A percentile compares a stretch with the other conserved stretches of the same genome.
phyloP scores from a whole-genome alignment of 1,140 invertebrate species.

The Lepidurus apus region DNA sequence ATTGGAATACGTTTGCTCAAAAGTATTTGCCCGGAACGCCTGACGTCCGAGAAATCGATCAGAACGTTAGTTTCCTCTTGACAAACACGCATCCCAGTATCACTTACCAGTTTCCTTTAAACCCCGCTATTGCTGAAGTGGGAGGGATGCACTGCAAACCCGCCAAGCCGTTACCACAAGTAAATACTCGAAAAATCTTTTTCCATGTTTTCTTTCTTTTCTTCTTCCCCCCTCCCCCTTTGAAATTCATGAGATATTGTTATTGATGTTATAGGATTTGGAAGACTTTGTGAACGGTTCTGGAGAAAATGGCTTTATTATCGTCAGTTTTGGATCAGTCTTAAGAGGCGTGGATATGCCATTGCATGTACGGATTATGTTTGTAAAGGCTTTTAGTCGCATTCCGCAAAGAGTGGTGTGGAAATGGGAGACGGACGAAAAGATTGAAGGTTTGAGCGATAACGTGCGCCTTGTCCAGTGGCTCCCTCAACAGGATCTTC shows the following conservation, averaged over 20 bases:
- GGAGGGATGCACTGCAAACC: conserved; percentile 39
- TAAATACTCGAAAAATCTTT: not conserved
- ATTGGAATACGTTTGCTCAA: conserved; percentile 26
- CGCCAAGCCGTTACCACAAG: conserved; percentile 46
- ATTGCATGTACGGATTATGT: conserved; percentile 54
- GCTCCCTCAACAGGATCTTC: conserved; percentile 44
- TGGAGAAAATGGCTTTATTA: conserved; percentile 64
- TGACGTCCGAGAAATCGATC: conserved; percentile 36
- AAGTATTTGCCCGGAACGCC: conserved; percentile 33
- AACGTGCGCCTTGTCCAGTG: conserved; percentile 40
- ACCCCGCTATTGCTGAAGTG: conserved; percentile 36
- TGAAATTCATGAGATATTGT: not conserved
- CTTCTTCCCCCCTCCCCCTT: not conserved
- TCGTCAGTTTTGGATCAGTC: conserved; percentile 73
- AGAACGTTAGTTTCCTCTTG: conserved; percentile 38
- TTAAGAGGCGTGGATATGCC: conserved; percentile 69
- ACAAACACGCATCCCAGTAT: conserved; percentile 35
- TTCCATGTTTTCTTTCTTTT: not conserved
- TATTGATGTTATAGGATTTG: conserved; percentile 51
- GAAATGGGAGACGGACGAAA: conserved; percentile 46
- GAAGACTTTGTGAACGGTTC: conserved; percentile 62
- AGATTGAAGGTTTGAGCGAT: conserved; percentile 36
- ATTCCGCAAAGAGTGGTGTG: conserved; percentile 50
- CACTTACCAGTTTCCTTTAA: conserved; percentile 26
- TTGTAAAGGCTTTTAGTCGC: conserved; percentile 47